Percentiles rank a stretch among this genome's conserved stretches.
Conservation (phyloP, 2,113 vertebrate genomes). For the Dolichotis patagonum region DNA sequence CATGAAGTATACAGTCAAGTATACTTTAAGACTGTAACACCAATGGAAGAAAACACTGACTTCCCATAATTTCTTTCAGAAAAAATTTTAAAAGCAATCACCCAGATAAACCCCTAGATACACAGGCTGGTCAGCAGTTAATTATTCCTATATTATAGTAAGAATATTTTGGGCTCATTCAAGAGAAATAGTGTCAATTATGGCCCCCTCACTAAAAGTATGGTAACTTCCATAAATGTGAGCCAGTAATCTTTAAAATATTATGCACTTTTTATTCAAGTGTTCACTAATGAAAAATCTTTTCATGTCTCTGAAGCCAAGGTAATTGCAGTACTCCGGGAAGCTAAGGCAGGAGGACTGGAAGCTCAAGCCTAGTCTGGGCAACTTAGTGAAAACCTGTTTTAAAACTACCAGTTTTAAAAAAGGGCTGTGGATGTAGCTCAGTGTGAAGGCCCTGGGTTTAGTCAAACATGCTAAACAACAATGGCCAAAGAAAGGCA, state of each 20-base stretch:
- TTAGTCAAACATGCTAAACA: background rate
- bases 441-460: background rate
- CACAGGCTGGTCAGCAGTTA: background rate
- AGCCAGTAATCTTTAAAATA: constrained; percentile 36
- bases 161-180: background rate
- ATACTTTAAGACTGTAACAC: background rate
- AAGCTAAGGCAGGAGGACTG: background rate
- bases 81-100: constrained; percentile 37
- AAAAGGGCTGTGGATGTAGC: background rate
- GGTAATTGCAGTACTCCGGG: background rate
- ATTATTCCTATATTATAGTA: background rate
- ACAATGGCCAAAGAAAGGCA: background rate
- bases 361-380: background rate
- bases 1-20: background rate
- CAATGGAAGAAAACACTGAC: background rate
- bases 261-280: background rate
- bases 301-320: constrained; percentile 25
- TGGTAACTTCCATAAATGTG: background rate
- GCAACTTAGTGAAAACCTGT: background rate
- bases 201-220: background rate
- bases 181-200: background rate
- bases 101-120: background rate
- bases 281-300: constrained; percentile 8
- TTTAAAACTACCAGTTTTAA: background rate
- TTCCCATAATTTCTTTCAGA: background rate